Percentiles rank a stretch among this genome's conserved stretches.
phyloP scores from a whole-genome alignment of 2,797 vertebrate species.

The Mionectes olivaceus region DNA sequence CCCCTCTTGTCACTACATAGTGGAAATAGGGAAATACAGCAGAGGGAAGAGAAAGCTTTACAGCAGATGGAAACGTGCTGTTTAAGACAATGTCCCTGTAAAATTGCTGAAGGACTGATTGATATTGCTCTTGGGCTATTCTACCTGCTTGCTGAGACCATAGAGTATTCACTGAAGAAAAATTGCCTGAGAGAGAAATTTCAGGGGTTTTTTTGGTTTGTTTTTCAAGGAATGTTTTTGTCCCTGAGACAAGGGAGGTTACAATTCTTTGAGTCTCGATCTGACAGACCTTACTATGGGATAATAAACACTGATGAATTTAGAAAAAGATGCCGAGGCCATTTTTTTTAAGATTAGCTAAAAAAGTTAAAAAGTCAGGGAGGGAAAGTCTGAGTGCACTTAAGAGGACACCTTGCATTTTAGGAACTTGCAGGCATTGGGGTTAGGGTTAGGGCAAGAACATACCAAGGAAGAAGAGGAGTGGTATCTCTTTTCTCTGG shows the following conservation, averaged over 20 bases:
- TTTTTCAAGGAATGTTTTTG: neutral
- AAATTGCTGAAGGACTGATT: neutral
- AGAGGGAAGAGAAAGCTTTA: neutral
- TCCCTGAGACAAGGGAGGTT: neutral
- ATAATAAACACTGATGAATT: conserved; percentile 72
- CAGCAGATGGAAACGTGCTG: neutral
- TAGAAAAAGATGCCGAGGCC: conserved; percentile 13
- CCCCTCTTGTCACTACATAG: fast-evolving
- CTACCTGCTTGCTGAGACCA: neutral
- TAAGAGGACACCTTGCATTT: neutral
- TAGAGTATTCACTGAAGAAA: neutral
- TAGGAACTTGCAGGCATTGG: neutral
- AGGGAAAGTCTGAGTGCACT: neutral
- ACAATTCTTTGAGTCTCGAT: neutral
- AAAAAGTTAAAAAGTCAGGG: neutral
- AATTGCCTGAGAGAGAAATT: neutral
- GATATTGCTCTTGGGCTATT: neutral
- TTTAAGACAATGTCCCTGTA: neutral
- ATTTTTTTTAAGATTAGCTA: neutral
- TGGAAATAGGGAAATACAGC: neutral
- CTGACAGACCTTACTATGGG: conserved; percentile 74
- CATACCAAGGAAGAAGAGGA: neutral
- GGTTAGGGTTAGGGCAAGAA: neutral
- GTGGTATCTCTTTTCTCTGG: neutral
- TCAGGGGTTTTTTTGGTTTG: neutral